Conservation (phyloP, 2,888 invertebrate genomes). For the Tiliacea aurago region DNA sequence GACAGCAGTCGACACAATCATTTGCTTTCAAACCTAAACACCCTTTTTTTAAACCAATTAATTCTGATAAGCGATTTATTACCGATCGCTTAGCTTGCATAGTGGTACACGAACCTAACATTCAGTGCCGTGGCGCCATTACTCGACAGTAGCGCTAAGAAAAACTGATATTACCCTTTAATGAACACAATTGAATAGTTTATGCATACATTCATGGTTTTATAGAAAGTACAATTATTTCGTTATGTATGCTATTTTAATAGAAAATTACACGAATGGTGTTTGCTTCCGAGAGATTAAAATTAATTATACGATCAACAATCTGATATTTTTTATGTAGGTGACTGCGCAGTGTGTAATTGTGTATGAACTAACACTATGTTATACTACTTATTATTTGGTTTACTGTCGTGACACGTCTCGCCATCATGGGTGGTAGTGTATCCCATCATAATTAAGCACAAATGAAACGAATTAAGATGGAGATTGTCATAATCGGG, state of each 20-base stretch:
- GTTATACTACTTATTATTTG: conserved; percentile 32
- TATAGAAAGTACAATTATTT: conserved; percentile 63
- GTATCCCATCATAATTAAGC: conserved; percentile 7
- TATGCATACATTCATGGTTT: conserved; percentile 54
- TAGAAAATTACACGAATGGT: conserved; percentile 59
- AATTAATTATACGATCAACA: conserved; percentile 55
- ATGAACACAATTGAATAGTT: conserved; percentile 65
- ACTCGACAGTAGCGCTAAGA: conserved; percentile 58
- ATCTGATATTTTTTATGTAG: conserved; percentile 54
- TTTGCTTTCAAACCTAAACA: background rate
- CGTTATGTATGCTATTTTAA: conserved; percentile 44
- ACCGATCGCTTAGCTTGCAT: conserved; percentile 12
- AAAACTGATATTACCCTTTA: conserved; percentile 64
- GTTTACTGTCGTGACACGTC: conserved; percentile 9
- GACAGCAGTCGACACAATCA: no score
- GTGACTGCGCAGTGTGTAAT: conserved; percentile 25
- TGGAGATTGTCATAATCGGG: background rate
- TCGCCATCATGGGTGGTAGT: background rate
- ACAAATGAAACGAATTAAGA: conserved; percentile 1
- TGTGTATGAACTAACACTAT: conserved; percentile 17
- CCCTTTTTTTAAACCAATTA: background rate
- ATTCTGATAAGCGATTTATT: background rate
- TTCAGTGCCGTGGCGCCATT: conserved; percentile 54
- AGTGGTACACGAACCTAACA: conserved; percentile 19
- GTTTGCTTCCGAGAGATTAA: conserved; percentile 59